Evolutionary conservation across 2,888 invertebrate genomes (phyloP).

Genomic region (Hydrotaea cyrtoneurina): DNA sequence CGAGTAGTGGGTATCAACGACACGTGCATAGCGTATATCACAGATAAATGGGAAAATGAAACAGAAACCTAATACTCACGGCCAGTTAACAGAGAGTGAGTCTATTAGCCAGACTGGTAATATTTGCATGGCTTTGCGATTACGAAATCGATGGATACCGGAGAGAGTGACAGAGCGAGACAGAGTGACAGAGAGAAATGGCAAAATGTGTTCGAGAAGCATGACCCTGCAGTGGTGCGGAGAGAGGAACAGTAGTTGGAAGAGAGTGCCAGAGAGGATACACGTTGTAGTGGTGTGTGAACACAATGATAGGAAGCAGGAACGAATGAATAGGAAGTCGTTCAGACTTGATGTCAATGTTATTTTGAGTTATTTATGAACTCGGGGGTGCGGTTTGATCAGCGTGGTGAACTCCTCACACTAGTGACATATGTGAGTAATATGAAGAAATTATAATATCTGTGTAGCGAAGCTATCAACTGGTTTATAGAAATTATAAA

Average conservation of each 20-base stretch:
- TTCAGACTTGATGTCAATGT: conserved; percentile 19
- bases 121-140: conserved; percentile 8
- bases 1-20: background rate
- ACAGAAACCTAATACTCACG: conserved; percentile 5
- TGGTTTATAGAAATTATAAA: no score
- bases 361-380: conserved; percentile 6
- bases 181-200: background rate
- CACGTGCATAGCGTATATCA: conserved; percentile 7
- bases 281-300: background rate
- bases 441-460: no score
- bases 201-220: no score
- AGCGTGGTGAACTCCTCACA: no score
- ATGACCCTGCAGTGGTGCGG: background rate
- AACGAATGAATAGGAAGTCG: conserved; percentile 48
- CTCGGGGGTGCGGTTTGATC: no score
- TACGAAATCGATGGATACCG: conserved; percentile 11
- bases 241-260: conserved; percentile 21
- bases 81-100: background rate
- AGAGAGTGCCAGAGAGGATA: conserved; percentile 15
- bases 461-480: no score
- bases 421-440: no score
- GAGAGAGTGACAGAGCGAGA: background rate
- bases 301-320: conserved; percentile 32
- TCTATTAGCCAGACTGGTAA: background rate
- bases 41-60: conserved; percentile 18